phyloP scores from a whole-genome alignment of 2,797 vertebrate species.

The Loris lydekkerianus region DNA sequence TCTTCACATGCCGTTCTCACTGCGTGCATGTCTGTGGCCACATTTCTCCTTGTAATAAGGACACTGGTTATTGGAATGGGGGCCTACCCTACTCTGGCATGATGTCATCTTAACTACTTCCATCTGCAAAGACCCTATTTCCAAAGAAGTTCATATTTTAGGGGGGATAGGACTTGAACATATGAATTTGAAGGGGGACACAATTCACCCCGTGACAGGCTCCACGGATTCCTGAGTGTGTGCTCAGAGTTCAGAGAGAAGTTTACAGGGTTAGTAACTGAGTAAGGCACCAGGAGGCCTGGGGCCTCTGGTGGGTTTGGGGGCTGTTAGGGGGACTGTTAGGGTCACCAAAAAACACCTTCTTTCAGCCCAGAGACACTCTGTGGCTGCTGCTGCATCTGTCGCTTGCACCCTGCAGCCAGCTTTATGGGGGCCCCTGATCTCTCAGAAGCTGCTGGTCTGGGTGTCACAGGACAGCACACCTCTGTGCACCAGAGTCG shows the following conservation, averaged over 20 bases:
- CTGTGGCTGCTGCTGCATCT: background rate
- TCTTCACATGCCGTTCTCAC: background rate
- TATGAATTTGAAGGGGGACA: background rate
- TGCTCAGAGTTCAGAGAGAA: background rate
- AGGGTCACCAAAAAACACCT: background rate
- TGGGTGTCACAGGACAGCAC: background rate
- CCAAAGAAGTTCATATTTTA: background rate
- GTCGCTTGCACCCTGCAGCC: background rate
- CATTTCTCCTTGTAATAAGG: background rate
- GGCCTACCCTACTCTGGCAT: background rate
- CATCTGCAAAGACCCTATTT: background rate
- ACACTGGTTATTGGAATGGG: background rate
- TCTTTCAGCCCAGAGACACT: too few relatives aligned
- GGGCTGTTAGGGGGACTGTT: background rate
- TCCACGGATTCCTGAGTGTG: background rate
- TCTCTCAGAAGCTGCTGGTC: background rate
- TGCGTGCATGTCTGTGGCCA: background rate
- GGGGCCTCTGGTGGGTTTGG: background rate
- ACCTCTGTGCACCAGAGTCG: background rate
- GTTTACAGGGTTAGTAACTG: background rate
- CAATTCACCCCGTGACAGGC: too few relatives aligned
- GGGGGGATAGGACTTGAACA: background rate
- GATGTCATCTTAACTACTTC: background rate
- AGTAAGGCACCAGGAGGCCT: background rate
- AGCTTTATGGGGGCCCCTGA: accelerated